These are phyloP conservation scores for Vidua chalybeata DNA, from an alignment of 2,113 vertebrate species.

Conservation along the genomic window DNA sequence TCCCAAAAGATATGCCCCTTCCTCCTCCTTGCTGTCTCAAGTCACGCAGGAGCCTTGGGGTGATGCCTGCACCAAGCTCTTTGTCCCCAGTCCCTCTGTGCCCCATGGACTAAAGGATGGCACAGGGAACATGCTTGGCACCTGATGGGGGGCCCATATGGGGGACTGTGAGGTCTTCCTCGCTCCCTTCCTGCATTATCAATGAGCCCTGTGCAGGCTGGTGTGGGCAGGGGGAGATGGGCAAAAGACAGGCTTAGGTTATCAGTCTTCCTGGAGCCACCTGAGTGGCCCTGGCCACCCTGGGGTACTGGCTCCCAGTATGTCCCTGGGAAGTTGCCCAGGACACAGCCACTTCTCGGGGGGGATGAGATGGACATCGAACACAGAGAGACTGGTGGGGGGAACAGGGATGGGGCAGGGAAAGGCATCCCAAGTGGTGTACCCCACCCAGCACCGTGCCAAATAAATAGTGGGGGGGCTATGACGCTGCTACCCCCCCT, in stretches of 20 bases:
- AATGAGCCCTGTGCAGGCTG: background rate
- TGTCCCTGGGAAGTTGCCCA: background rate
- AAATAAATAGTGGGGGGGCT: background rate
- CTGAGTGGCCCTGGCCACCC: background rate
- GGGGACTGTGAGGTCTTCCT: background rate
- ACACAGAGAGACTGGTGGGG: background rate
- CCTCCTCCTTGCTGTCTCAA: background rate
- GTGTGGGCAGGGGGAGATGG: rapidly evolving
- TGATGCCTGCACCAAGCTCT: background rate
- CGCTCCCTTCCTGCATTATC: background rate
- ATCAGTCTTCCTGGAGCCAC: background rate
- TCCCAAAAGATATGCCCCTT: background rate
- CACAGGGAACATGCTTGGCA: rapidly evolving
- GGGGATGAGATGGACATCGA: background rate
- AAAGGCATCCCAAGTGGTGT: background rate
- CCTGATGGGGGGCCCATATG: no score
- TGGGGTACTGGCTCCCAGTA: background rate
- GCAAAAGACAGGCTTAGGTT: background rate
- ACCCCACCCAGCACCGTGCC: background rate
- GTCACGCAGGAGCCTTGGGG: background rate
- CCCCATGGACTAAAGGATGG: rapidly evolving
- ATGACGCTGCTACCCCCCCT: rapidly evolving
- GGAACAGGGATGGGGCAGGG: background rate
- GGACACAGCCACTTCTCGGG: background rate
- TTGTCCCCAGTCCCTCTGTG: background rate